Base-by-base conservation (phyloP, 2,113 vertebrate genomes). In the Onychostoma macrolepis region DNA sequence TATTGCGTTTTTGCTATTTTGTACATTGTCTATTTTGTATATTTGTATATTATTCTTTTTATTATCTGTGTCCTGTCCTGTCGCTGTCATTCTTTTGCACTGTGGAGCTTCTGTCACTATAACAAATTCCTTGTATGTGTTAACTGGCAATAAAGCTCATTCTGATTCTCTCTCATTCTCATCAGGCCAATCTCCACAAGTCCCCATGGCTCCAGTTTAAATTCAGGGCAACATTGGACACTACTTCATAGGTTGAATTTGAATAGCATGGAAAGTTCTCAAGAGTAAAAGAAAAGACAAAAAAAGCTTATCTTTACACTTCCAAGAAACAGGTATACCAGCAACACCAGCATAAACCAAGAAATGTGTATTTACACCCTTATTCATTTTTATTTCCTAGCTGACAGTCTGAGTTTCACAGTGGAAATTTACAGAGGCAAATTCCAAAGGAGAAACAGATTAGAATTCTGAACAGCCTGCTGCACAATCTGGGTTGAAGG, bases 361-460 rank as follows among this genome's bases (percentile, higher is more conserved):
- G 65, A 85, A 84, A 71, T 74, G 38, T 72, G 28, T 43, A 58
- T 21, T 45, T 43, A 9, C 65, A 17, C 53, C 30, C 36, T 26
- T 56, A 63, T 71, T 82, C 26, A 6, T 72, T 53, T 26, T 38
- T 61, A 43, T 71, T 58, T 71, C 17, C n/a, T 58, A 63, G 38
- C 24, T 9, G 36, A 69, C 84, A 61, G 63, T 33, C 36, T 81
- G 21, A n/a, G n/a, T n/a, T n/a, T n/a, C n/a, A n/a, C 71, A 82
- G 79, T 88, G 87, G 84, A 88, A 83, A 86, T 86, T 88, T 88
- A 77, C 63, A 81, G 48, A 58, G 67, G 53, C 76, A n/a, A 86
- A 85, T 86, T 83, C 58, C 74, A 88, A 86, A 77, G 78, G 30
- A 50, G 71, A 88, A 77, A 50, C 58, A 45, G 84, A 85, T 85